These are phyloP conservation scores for Anastrepha obliqua DNA, from an alignment of 1,140 invertebrate species.

Conservation along the genomic window DNA sequence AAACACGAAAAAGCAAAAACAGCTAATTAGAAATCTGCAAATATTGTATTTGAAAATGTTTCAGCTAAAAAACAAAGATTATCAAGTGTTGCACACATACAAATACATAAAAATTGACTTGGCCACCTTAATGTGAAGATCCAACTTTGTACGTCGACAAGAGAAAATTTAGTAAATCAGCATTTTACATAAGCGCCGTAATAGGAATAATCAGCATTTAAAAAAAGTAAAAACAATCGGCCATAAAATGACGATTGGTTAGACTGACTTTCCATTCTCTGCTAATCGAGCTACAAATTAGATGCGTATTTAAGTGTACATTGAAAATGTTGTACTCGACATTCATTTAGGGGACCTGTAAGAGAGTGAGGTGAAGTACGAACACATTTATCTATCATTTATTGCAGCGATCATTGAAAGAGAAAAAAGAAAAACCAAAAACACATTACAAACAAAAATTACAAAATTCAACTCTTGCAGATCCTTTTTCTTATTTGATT, in stretches of 20 bases:
- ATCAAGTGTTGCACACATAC: slow-evolving; percentile 28
- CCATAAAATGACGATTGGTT: no score
- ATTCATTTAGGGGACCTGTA: neutral
- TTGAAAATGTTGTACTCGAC: neutral
- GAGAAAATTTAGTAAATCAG: neutral
- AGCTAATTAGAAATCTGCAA: neutral
- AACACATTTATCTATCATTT: slow-evolving; percentile 20
- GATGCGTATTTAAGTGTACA: neutral
- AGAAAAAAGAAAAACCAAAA: neutral
- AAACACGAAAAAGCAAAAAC: neutral
- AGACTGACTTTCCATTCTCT: neutral
- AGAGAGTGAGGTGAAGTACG: slow-evolving; percentile 16
- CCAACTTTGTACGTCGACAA: neutral
- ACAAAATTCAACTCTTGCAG: slow-evolving; percentile 16
- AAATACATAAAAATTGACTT: neutral
- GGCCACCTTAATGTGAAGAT: slow-evolving; percentile 13
- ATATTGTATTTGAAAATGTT: neutral
- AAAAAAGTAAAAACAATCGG: no score
- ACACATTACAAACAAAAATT: neutral
- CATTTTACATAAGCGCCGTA: neutral
- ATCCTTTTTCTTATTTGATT: slow-evolving; percentile 7
- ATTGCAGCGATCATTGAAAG: neutral
- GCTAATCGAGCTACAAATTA: neutral
- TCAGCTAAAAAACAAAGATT: neutral
- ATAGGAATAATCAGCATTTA: neutral